Percentiles rank a stretch among this genome's conserved stretches.
Conservation (phyloP, 2,888 invertebrate genomes). For the Caradrina clavipalpis region DNA sequence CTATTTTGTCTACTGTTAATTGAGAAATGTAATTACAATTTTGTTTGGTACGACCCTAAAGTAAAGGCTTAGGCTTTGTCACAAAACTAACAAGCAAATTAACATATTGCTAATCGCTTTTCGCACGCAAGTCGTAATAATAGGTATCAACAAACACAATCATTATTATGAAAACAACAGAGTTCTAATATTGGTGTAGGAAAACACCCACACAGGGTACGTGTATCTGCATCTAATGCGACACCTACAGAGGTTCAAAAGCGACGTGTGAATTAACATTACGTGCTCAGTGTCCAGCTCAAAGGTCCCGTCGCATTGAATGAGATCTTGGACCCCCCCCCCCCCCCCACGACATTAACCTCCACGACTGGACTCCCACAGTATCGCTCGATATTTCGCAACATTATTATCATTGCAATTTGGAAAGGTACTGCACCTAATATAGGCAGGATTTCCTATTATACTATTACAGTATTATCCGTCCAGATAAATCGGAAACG, state of each 20-base stretch:
- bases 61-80: slow-evolving; percentile 3
- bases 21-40: background rate
- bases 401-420: slow-evolving; percentile 83
- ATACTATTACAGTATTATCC: slow-evolving; percentile 75
- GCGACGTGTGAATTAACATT: slow-evolving; percentile 51
- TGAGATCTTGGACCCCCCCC: slow-evolving; percentile 42
- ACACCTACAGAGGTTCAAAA: slow-evolving; percentile 46
- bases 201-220: slow-evolving; percentile 24
- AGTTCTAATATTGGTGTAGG: slow-evolving; percentile 24
- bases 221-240: slow-evolving; percentile 37
- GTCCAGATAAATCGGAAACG: slow-evolving; percentile 80
- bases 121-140: slow-evolving; percentile 35
- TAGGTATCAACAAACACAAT: slow-evolving; percentile 20
- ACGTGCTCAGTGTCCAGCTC: slow-evolving; percentile 46
- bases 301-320: slow-evolving; percentile 53
- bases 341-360: slow-evolving; percentile 61
- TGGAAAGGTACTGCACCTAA: slow-evolving; percentile 82
- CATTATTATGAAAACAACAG: slow-evolving; percentile 26
- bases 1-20: background rate
- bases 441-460: slow-evolving; percentile 81
- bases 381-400: slow-evolving; percentile 76
- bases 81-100: slow-evolving; percentile 37
- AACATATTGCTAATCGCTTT: slow-evolving; percentile 51
- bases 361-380: slow-evolving; percentile 67
- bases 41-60: slow-evolving; percentile 16